These are phyloP conservation scores for Hanleya hanleyi DNA, from an alignment of 2,888 invertebrate species.

Conservation along the genomic window DNA sequence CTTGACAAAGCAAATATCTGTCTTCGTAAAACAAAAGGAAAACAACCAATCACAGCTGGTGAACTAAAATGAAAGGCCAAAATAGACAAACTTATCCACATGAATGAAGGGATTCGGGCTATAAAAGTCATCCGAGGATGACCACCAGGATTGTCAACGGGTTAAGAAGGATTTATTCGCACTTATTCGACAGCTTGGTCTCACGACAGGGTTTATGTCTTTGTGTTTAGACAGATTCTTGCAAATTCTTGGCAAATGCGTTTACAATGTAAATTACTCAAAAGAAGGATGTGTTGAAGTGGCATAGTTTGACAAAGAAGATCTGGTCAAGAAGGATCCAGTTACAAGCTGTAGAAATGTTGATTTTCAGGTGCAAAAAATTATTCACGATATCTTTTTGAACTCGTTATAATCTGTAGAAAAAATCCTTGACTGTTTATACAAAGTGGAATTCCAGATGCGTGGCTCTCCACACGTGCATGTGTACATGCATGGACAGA, in stretches of 20 bases:
- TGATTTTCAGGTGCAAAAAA: slow-evolving; percentile 2
- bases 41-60: no score
- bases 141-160: not conserved
- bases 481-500: not conserved
- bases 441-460: not conserved
- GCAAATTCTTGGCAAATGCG: not conserved
- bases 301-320: not conserved
- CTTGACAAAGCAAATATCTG: no score
- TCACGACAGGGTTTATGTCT: not conserved
- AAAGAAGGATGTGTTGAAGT: not conserved
- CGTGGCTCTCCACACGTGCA: slow-evolving; percentile 6
- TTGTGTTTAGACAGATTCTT: not conserved
- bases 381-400: not conserved
- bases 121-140: not conserved
- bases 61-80: no score
- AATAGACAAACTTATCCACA: not conserved
- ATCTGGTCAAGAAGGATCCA: not conserved
- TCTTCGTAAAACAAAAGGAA: no score
- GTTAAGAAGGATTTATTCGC: not conserved
- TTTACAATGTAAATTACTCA: not conserved
- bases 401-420: not conserved
- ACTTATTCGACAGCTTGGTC: not conserved
- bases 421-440: not conserved
- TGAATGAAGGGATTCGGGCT: not conserved
- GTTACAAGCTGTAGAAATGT: not conserved